phyloP scores from a whole-genome alignment of 2,888 invertebrate genomes.

The Brachynemurus nebulosus region DNA sequence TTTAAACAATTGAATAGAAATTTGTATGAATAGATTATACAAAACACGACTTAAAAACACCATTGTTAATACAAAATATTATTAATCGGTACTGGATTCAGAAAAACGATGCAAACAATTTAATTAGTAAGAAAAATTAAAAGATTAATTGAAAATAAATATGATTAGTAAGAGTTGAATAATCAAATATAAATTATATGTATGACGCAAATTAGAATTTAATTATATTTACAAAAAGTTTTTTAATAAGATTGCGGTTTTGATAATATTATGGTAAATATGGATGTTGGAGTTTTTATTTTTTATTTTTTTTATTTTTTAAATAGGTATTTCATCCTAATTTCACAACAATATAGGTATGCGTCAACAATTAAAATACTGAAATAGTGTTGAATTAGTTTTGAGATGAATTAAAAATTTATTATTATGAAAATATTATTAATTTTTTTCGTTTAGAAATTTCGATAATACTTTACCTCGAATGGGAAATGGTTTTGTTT shows the following conservation, averaged over 20 bases:
- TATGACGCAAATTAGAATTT: too few species aligned
- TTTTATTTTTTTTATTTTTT: neutral
- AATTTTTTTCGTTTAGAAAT: conserved; percentile 11
- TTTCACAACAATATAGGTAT: neutral
- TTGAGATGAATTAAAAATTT: neutral
- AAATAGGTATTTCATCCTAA: neutral
- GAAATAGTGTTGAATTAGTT: neutral
- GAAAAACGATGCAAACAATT: too few species aligned
- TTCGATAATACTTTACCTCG: conserved; percentile 44
- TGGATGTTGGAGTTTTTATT: neutral
- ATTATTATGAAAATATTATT: conserved; percentile 13
- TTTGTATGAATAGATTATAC: too few species aligned
- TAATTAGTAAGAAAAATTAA: too few species aligned
- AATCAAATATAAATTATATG: too few species aligned
- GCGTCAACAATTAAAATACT: neutral
- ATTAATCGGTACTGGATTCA: too few species aligned
- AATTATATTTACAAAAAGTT: too few species aligned
- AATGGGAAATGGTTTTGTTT: conserved; percentile 80
- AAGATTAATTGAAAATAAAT: too few species aligned
- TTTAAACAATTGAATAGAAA: too few species aligned
- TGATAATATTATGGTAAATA: neutral
- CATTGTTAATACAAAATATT: too few species aligned
- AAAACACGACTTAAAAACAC: too few species aligned
- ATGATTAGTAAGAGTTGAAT: too few species aligned
- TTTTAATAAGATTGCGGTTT: neutral